phyloP scores from a whole-genome alignment of 2,797 vertebrate genomes.

The Paguma larvata region DNA sequence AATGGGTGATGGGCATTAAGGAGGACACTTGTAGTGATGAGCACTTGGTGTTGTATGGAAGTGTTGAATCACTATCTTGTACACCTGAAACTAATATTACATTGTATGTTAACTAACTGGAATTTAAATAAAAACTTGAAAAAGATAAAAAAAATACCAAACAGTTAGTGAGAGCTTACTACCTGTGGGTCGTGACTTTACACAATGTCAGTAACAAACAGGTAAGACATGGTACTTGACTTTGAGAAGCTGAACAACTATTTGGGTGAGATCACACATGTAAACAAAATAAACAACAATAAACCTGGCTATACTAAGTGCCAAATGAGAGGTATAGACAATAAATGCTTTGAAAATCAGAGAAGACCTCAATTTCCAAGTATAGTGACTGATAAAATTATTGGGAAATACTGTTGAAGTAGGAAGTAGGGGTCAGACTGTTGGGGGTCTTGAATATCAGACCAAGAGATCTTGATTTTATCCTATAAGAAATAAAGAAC shows the following conservation, averaged over 20 bases:
- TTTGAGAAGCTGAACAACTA: constrained; percentile 18
- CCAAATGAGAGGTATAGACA: constrained; percentile 6
- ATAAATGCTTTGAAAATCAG: constrained; percentile 43
- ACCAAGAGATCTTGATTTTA: constrained; percentile 24
- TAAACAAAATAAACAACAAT: constrained; percentile 58
- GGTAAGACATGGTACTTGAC: not conserved
- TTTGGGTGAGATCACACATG: constrained; percentile 47
- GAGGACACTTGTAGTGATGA: not conserved
- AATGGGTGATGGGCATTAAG: not conserved
- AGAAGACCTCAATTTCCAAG: constrained; percentile 30
- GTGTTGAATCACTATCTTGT: not conserved
- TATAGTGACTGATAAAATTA: constrained; percentile 14
- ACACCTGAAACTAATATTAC: not conserved
- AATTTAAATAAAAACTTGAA: not conserved
- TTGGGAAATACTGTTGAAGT: constrained; percentile 4
- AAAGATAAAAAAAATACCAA: not conserved
- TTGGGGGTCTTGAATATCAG: constrained; percentile 38
- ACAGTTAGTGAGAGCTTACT: constrained; percentile 39
- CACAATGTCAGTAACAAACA: constrained; percentile 35
- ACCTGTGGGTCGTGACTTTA: constrained; percentile 48
- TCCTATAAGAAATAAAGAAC: constrained; percentile 26
- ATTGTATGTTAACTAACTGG: not conserved
- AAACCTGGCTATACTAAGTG: not conserved
- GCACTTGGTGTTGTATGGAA: not conserved
- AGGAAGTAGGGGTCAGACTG: constrained; percentile 6